Evolutionary conservation across 1,140 invertebrate genomes (phyloP).

Genomic region (Marisa cornuarietis): DNA sequence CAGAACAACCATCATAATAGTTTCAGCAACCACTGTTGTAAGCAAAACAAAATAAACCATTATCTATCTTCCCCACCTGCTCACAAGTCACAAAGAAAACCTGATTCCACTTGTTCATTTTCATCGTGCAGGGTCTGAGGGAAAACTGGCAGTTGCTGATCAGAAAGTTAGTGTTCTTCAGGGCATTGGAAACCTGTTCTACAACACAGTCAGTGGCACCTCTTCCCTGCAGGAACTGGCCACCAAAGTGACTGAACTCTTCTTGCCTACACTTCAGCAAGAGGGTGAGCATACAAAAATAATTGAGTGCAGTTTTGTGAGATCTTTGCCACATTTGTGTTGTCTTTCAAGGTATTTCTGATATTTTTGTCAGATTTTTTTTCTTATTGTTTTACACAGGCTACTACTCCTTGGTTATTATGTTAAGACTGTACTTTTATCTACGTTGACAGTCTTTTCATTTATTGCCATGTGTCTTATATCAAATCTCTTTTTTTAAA

Average conservation of each 20-base stretch:
- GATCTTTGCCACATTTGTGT: too few species aligned
- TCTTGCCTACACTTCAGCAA: slow-evolving; percentile 82
- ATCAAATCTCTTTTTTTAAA: not conserved
- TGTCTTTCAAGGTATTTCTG: too few species aligned
- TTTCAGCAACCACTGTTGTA: not conserved
- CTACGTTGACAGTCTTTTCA: not conserved
- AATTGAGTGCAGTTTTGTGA: too few species aligned
- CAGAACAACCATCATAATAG: not conserved
- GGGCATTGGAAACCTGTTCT: slow-evolving; percentile 83
- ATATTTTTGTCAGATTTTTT: not conserved
- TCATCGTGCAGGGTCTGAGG: slow-evolving; percentile 76
- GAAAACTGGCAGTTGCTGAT: slow-evolving; percentile 87
- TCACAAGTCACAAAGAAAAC: not conserved
- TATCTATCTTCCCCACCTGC: not conserved
- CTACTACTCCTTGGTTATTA: not conserved
- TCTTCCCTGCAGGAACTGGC: slow-evolving; percentile 72
- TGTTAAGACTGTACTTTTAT: not conserved
- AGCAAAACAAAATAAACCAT: slow-evolving; percentile 4
- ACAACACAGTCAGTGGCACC: slow-evolving; percentile 74
- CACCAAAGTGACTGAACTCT: slow-evolving; percentile 73
- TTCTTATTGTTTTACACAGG: slow-evolving; percentile 2
- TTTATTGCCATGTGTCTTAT: not conserved
- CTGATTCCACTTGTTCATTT: not conserved
- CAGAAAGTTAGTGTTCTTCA: slow-evolving; percentile 88
- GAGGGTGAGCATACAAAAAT: slow-evolving; percentile 70